Conservation (phyloP, 2,797 vertebrate species). For the Sebastes elongatus region DNA sequence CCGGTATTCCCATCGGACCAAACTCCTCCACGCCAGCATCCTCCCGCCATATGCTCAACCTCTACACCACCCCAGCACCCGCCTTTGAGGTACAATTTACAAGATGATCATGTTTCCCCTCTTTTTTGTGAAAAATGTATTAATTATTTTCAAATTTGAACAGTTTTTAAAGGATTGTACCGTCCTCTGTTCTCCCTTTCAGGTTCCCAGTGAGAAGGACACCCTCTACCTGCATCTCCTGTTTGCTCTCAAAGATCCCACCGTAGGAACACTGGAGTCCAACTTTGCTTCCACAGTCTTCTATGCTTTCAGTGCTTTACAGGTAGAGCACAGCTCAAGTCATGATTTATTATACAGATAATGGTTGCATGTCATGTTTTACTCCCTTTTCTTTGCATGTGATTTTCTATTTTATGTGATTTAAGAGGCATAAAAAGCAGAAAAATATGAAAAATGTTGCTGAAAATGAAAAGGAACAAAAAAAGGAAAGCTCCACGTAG, state of each 20-base stretch:
- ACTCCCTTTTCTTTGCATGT: background rate
- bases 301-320: constrained; percentile 84
- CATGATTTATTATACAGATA: background rate
- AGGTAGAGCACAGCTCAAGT: constrained; percentile 41
- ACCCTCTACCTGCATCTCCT: constrained; percentile 87
- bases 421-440: background rate
- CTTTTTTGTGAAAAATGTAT: background rate
- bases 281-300: constrained; percentile 84
- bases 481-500: background rate
- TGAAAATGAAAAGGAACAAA: background rate
- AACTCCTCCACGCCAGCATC: constrained; percentile 82
- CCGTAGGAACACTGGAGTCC: constrained; percentile 85
- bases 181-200: background rate
- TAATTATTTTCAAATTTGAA: background rate
- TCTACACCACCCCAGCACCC: constrained; percentile 79
- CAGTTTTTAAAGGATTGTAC: background rate
- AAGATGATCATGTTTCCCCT: background rate
- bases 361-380: background rate
- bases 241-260: constrained; percentile 83
- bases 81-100: constrained; percentile 64
- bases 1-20: constrained; percentile 79
- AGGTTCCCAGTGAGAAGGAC: constrained; percentile 77
- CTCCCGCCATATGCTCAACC: constrained; percentile 76
- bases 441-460: background rate
- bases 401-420: background rate